Conservation (phyloP, 2,888 invertebrate species). For the Digitonthophagus gazella region DNA sequence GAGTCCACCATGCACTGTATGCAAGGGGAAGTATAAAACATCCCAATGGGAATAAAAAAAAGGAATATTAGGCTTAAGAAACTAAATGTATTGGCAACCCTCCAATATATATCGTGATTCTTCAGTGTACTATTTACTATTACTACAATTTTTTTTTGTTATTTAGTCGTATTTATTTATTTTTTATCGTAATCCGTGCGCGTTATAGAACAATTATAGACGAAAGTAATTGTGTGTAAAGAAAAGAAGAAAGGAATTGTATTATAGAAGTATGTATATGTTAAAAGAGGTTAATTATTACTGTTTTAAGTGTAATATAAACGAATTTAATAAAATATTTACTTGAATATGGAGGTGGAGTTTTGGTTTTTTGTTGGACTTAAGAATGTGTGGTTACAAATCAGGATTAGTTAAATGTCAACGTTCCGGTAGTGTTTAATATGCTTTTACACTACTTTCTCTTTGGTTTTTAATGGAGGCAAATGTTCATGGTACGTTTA, state of each 20-base stretch:
- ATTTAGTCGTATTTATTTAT: constrained; percentile 46
- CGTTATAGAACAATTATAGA: constrained; percentile 17
- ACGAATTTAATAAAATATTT: constrained; percentile 31
- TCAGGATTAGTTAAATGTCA: too few relatives aligned
- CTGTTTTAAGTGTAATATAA: constrained; percentile 43
- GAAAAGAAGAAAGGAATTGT: constrained; percentile 20
- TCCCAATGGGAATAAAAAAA: constrained; percentile 7
- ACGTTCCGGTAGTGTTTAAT: too few relatives aligned
- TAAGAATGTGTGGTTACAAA: too few relatives aligned
- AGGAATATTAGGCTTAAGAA: background rate
- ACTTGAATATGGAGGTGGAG: constrained; percentile 25
- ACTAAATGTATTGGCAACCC: constrained; percentile 34
- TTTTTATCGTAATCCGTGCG: constrained; percentile 24
- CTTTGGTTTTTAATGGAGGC: too few relatives aligned
- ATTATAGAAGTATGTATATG: constrained; percentile 34
- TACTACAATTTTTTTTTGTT: constrained; percentile 39
- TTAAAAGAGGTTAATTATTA: constrained; percentile 45
- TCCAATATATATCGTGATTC: constrained; percentile 44
- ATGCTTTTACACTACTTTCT: too few relatives aligned
- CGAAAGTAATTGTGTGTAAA: constrained; percentile 24
- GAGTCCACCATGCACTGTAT: constrained; percentile 84
- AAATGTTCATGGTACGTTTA: too few relatives aligned
- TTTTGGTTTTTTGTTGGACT: too few relatives aligned
- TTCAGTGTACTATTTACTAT: constrained; percentile 44
- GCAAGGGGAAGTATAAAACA: constrained; percentile 71